Evolutionary conservation across 2,113 vertebrate species (phyloP).

Genomic region (Petrocephalus microphthalmus): DNA sequence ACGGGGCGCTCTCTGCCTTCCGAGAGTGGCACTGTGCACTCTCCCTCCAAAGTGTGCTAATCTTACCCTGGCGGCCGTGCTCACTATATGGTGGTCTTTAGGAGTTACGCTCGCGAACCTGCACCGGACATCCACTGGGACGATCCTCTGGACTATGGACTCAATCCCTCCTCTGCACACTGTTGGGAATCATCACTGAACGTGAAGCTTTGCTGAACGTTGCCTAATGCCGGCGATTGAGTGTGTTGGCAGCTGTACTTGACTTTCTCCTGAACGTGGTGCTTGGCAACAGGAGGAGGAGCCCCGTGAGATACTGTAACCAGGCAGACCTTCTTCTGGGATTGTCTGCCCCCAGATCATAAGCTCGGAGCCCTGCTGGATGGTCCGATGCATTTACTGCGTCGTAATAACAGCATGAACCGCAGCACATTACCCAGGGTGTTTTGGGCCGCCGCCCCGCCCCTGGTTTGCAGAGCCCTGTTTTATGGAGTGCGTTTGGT

Average conservation of each 20-base stretch:
- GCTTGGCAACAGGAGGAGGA: background rate
- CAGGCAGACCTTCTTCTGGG: background rate
- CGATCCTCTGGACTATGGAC: background rate
- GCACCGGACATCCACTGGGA: background rate
- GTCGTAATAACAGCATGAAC: constrained; percentile 29
- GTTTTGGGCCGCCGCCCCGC: constrained; percentile 59
- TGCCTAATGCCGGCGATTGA: background rate
- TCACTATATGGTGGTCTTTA: background rate
- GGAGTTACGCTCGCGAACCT: too few species aligned
- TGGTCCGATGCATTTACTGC: background rate
- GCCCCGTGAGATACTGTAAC: background rate
- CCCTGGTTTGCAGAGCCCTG: constrained; percentile 55
- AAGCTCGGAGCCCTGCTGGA: background rate
- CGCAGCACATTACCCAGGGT: constrained; percentile 13
- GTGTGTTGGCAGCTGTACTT: background rate
- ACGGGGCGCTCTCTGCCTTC: background rate
- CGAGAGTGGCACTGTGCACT: background rate
- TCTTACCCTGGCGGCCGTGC: background rate
- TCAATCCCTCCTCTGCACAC: background rate
- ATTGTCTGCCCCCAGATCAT: background rate
- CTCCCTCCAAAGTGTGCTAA: background rate
- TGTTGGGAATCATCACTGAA: background rate
- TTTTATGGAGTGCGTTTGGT: constrained; percentile 51
- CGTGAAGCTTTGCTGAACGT: background rate
- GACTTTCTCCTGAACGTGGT: background rate